A percentile compares a stretch with the other conserved stretches of the same genome.
Conservation (phyloP, 23 tunicate species). For the Styela clava region DNA sequence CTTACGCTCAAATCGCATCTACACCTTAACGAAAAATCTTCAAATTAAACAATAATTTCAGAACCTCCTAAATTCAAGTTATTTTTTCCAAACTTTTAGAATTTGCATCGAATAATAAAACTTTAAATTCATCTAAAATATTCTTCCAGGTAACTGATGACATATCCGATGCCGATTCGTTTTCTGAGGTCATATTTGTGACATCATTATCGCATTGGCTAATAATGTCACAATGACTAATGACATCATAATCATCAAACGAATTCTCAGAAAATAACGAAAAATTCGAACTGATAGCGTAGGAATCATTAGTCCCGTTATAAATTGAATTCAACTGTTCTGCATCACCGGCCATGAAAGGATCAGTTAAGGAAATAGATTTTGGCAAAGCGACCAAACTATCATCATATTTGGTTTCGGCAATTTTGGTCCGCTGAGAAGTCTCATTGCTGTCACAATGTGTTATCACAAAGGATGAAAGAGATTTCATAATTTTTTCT, state of each 20-base stretch:
- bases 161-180: not conserved
- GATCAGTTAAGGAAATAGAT: not conserved
- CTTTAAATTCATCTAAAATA: not conserved
- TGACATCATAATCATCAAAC: not conserved
- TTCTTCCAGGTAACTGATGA: not conserved
- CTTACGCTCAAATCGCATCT: too few species aligned
- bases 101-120: not conserved
- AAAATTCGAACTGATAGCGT: conserved; percentile 2
- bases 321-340: not conserved
- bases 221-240: not conserved
- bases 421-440: not conserved
- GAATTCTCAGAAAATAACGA: not conserved
- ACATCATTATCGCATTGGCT: not conserved
- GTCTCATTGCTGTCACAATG: not conserved
- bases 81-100: not conserved
- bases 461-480: not conserved
- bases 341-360: not conserved
- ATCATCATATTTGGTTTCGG: too few species aligned
- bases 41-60: too few species aligned
- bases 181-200: not conserved
- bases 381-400: not conserved
- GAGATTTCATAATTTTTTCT: conserved; percentile 16
- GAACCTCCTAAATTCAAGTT: not conserved
- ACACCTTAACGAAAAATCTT: too few species aligned
- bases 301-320: not conserved